Evolutionary conservation across 2,113 vertebrate genomes (phyloP).

Genomic region (Rhinoderma darwinii): DNA sequence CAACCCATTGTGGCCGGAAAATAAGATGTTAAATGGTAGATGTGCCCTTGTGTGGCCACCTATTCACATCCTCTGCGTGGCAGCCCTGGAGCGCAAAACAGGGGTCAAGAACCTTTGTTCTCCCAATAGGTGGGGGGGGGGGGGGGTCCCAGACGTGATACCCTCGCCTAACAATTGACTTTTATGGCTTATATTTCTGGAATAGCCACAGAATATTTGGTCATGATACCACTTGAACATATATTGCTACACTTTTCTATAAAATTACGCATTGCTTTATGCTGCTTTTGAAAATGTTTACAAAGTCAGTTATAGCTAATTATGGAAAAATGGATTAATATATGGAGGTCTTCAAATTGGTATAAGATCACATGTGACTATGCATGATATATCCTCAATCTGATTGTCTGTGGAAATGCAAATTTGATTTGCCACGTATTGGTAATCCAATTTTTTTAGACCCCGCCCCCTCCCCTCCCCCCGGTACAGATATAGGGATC

Average conservation of each 20-base stretch:
- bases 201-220: background rate
- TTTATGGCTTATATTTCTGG: background rate
- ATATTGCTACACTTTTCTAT: background rate
- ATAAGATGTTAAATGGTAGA: background rate
- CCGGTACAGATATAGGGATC: conserved; percentile 4
- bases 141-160: background rate
- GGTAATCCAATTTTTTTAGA: background rate
- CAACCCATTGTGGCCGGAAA: background rate
- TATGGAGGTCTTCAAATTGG: background rate
- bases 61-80: background rate
- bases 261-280: background rate
- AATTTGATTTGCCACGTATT: background rate
- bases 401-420: too few relatives aligned
- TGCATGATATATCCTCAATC: background rate
- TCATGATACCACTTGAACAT: background rate
- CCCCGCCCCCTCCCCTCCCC: too few relatives aligned
- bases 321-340: background rate
- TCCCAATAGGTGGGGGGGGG: background rate
- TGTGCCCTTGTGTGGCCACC: too few relatives aligned
- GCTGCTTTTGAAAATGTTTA: background rate
- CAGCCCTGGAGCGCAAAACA: background rate
- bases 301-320: background rate
- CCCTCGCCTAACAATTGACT: background rate
- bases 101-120: background rate
- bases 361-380: background rate